Conservation (phyloP, 37 sponge, comb jelly and placozoan genomes). For the Oopsacas minuta region DNA sequence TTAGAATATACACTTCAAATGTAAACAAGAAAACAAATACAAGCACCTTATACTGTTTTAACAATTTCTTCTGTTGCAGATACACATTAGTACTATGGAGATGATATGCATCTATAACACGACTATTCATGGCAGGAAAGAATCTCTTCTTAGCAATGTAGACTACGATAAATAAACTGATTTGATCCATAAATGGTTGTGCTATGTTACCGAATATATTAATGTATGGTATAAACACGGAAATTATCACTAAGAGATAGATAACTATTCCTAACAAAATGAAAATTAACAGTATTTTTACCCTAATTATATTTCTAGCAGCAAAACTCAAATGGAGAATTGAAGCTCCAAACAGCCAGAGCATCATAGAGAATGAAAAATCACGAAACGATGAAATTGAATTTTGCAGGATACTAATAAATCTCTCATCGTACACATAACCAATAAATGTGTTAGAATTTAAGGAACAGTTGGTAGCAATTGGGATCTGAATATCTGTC, state of each 20-base stretch:
- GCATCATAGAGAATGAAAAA: background rate
- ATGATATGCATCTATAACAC: slow-evolving; percentile 3
- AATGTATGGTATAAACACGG: background rate
- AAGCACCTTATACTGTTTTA: background rate
- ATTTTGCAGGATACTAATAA: background rate
- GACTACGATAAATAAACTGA: background rate
- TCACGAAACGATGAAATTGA: background rate
- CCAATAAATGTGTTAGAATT: background rate
- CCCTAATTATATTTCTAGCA: background rate
- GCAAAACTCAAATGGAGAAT: slow-evolving; percentile 14
- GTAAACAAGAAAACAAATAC: background rate
- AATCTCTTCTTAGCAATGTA: background rate
- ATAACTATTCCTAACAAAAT: background rate
- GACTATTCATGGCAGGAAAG: background rate
- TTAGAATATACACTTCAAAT: background rate
- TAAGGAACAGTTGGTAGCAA: background rate
- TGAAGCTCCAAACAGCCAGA: background rate
- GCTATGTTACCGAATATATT: background rate
- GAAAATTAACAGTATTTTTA: background rate
- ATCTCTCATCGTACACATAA: background rate
- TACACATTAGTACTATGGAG: background rate
- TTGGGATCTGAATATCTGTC: background rate
- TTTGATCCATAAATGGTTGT: background rate
- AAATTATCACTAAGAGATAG: background rate
- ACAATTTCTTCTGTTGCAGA: background rate